phyloP scores from a whole-genome alignment of 53 echinoderm and acorn worm genomes.

The Luidia sarsii region DNA sequence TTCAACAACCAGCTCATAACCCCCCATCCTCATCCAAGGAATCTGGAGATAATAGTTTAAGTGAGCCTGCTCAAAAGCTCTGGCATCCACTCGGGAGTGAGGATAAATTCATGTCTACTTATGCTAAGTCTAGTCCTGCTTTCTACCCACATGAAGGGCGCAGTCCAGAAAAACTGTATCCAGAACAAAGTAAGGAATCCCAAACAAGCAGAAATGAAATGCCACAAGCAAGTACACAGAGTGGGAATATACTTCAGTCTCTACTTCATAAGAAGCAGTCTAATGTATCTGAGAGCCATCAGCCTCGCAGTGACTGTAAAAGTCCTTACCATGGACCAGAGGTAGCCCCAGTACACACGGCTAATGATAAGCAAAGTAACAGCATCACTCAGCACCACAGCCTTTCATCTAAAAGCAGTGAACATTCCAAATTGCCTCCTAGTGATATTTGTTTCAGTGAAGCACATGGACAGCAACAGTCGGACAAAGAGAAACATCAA shows the following conservation, averaged over 20 bases:
- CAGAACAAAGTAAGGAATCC: background rate
- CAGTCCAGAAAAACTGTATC: background rate
- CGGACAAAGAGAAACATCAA: background rate
- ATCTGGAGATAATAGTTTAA: background rate
- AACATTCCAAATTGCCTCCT: background rate
- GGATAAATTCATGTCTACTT: background rate
- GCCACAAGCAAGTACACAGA: background rate
- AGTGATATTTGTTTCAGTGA: background rate
- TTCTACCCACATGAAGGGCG: background rate
- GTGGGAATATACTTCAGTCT: constrained; percentile 46
- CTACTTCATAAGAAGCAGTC: constrained; percentile 39
- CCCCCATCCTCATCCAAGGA: background rate
- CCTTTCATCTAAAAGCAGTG: background rate
- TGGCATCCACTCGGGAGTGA: constrained; percentile 39
- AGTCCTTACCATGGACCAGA: background rate
- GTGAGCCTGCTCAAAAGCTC: constrained; percentile 21
- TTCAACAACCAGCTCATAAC: background rate
- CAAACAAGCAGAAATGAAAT: background rate
- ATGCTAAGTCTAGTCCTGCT: background rate
- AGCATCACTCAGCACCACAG: background rate
- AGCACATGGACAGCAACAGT: constrained; percentile 4
- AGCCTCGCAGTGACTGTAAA: background rate
- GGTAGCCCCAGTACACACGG: background rate
- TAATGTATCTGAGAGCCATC: background rate
- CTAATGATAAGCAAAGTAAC: background rate